Evolutionary conservation across 2,888 invertebrate species (phyloP), one percentile per base, ranked within the genome.

Genomic region (Drosophila maculinotata): DNA sequence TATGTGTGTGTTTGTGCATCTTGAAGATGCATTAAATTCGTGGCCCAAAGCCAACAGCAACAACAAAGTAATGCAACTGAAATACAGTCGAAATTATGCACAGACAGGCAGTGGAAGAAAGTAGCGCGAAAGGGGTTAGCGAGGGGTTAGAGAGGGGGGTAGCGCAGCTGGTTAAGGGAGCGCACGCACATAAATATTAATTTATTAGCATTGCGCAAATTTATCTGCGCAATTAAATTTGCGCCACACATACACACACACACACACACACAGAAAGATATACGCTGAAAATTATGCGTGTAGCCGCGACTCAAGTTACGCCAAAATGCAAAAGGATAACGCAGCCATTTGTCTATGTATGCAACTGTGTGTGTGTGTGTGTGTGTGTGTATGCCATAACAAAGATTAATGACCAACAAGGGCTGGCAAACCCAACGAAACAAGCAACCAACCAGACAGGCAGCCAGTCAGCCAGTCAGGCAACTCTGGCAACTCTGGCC

Each of bases 341-440:
- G 60, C 79, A 39, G 63, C 41, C 62, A 78, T 69, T 73, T 69
- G 67, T 56, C 78, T 59, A 62, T 56, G 63, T 38, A 48, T 33
- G 47, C 47, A 48, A 59, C 49, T 57, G 42, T 20, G 26, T 15
- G 14, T 17, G 15, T 35, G 38, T 38, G 41, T 59, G 54, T 51
- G 42, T 38, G 54, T 66, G 69, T 71, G 63, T 69, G 65, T 60
- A 71, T 67, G 87, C 84, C 83, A 89, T 83, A 90, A 89, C 82
- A 83, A 89, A 89, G 88, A 89, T 89, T 89, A 89, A 89, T 89
- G 89, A 80, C 89, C 79, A 71, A 64, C 76, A 79, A 87, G 81
- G 87, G 85, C 85, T 87, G 76, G 53, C 69, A 80, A 56, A 42
- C 66, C 52, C 44, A 20, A 30, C 47, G 8, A 44, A 20, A 20